Evolutionary conservation across 2,888 invertebrate genomes (phyloP).

Genomic region (Thysanoteuthis rhombus): DNA sequence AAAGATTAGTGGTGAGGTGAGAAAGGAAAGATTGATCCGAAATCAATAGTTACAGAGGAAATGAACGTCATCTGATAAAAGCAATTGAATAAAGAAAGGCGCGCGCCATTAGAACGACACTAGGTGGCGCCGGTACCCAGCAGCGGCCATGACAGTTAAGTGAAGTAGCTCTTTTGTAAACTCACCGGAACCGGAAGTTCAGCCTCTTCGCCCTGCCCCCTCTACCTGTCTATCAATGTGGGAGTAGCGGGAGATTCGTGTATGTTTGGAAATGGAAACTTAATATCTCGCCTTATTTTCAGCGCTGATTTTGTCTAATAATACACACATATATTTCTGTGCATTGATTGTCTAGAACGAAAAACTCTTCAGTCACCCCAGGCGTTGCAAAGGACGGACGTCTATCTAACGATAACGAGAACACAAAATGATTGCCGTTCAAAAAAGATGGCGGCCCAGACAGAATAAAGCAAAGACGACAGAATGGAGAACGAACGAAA

Average conservation of each 20-base stretch:
- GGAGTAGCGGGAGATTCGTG: background rate
- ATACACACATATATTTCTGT: background rate
- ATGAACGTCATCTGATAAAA: background rate
- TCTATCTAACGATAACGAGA: background rate
- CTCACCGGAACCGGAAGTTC: constrained; percentile 12
- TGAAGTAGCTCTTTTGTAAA: background rate
- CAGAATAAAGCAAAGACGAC: background rate
- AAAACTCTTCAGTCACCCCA: background rate
- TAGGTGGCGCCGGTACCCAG: constrained; percentile 12
- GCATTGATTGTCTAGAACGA: background rate
- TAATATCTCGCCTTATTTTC: background rate
- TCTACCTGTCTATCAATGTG: background rate
- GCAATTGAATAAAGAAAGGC: background rate
- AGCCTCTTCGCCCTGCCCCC: background rate
- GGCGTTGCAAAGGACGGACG: background rate
- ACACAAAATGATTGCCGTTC: background rate
- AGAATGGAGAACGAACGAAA: too few relatives aligned
- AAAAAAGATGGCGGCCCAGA: background rate
- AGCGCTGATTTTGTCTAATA: background rate
- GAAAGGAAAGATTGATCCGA: background rate
- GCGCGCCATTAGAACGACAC: background rate
- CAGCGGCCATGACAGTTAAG: background rate
- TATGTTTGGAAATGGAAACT: background rate
- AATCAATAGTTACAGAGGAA: background rate
- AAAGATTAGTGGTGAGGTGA: background rate